Conservation (phyloP, 2,113 vertebrate species). For the Bubalus kerabau region DNA sequence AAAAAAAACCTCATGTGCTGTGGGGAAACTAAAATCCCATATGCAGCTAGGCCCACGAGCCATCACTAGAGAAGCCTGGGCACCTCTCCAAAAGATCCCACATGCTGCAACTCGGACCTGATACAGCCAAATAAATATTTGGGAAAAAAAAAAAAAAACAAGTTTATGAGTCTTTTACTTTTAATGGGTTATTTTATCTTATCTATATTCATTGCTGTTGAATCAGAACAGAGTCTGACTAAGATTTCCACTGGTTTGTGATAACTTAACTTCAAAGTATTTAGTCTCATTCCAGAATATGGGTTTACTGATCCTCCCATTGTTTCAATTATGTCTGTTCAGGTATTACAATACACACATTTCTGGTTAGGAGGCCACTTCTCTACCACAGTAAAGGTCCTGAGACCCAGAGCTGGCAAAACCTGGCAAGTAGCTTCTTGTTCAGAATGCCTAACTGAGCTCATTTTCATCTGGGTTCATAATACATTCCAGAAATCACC, state of each 20-base stretch:
- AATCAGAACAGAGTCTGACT: not conserved
- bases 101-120: not conserved
- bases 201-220: not conserved
- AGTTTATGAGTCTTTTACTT: not conserved
- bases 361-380: not conserved
- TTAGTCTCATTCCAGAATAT: not conserved
- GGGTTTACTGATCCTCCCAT: not conserved
- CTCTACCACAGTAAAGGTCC: not conserved
- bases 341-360: not conserved
- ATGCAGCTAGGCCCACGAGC: not conserved
- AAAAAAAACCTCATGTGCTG: not conserved
- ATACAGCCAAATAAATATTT: not conserved
- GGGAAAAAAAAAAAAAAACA: not conserved
- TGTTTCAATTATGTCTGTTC: not conserved
- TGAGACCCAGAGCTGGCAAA: not conserved
- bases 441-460: not conserved
- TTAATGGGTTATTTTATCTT: not conserved
- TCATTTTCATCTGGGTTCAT: not conserved
- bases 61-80: not conserved
- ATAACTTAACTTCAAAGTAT: not conserved
- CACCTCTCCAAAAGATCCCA: not conserved
- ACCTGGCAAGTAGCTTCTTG: not conserved
- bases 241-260: not conserved
- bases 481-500: not conserved
- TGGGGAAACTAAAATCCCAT: not conserved